Base-by-base conservation (phyloP, 1,140 invertebrate species). In the Drosophila serrata region DNA sequence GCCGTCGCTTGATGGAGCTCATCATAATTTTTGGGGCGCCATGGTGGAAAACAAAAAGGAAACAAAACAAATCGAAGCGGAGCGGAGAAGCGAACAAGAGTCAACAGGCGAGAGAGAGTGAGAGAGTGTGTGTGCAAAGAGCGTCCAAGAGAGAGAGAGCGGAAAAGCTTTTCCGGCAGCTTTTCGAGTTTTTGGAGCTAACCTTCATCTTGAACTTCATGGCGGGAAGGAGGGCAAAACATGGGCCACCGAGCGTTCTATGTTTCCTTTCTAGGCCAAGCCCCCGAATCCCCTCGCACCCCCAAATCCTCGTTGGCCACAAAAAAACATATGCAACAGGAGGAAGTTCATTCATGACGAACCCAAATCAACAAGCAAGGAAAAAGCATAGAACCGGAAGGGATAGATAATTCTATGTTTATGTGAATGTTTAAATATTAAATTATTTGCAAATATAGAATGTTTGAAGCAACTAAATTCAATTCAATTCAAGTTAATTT, bases 141-240 rank as follows among this genome's bases (percentile, higher is more conserved):
- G 43, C 39, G 17, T 24, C 6, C 15, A 15, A 9, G 31, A 24
- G 33, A 57, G 12, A 24, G 51, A 78, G 75, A 57, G 53, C 19
- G 17, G 19, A 6, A 79, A 51, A 79, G 77, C 68, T 79, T 53
- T 45, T 17, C 9, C 8, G 35, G 19, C 17, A 79, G 80, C 69
- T 84, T 79, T 75, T 75, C 37, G 70, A 75, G 74, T 79, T 81
- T 65, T 62, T 62, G 49, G 63, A 68, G 53, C 43, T 90, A 90
- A 90, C 85, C 85, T 90, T 90, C 85, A 90, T 90, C 85, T 90
- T 90, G 85, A 90, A 90, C 85, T 90, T 90, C 78, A 90, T 53
- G 70, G 82, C 45, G 75, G 67, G 61, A 35, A 59, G 45, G 45
- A 58, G 70, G 56, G 60, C 11, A 7, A 22, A 22, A 27, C n/a